Evolutionary conservation across 2,113 vertebrate genomes (phyloP).

Genomic region (Lutjanus erythropterus): DNA sequence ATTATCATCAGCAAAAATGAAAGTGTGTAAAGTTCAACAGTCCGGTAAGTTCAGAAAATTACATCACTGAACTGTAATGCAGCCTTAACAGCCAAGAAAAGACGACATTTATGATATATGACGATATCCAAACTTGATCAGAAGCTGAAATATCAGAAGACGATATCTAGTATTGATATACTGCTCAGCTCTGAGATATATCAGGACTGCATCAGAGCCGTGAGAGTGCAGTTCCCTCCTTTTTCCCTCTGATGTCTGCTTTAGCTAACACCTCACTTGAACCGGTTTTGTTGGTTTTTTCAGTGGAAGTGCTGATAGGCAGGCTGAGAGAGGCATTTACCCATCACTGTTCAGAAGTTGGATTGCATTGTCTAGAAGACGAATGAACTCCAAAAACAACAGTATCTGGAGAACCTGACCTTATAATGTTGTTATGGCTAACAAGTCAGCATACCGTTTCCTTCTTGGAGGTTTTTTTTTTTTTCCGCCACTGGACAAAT

Average conservation of each 20-base stretch:
- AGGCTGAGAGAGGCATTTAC: neutral
- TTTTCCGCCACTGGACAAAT: neutral
- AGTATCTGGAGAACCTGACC: neutral
- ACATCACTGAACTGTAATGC: too few relatives aligned
- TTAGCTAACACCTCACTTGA: neutral
- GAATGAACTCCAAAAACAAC: neutral
- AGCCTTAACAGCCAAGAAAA: too few relatives aligned
- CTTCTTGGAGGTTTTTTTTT: neutral
- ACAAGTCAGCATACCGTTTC: neutral
- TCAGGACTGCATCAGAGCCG: neutral
- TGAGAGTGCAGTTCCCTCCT: neutral
- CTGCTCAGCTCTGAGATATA: too few relatives aligned
- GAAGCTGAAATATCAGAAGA: too few relatives aligned
- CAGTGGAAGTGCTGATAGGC: neutral
- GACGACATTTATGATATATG: too few relatives aligned
- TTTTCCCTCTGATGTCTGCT: neutral
- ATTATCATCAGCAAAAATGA: too few relatives aligned
- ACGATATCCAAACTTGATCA: too few relatives aligned
- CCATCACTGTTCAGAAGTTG: neutral
- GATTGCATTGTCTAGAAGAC: neutral
- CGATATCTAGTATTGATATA: too few relatives aligned
- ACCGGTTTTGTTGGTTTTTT: slow-evolving; percentile 22
- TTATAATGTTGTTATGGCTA: neutral
- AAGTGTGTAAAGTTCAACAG: too few relatives aligned
- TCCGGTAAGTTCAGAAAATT: too few relatives aligned